phyloP scores from a whole-genome alignment of 2,888 invertebrate species.

The Eristalis tenax region DNA sequence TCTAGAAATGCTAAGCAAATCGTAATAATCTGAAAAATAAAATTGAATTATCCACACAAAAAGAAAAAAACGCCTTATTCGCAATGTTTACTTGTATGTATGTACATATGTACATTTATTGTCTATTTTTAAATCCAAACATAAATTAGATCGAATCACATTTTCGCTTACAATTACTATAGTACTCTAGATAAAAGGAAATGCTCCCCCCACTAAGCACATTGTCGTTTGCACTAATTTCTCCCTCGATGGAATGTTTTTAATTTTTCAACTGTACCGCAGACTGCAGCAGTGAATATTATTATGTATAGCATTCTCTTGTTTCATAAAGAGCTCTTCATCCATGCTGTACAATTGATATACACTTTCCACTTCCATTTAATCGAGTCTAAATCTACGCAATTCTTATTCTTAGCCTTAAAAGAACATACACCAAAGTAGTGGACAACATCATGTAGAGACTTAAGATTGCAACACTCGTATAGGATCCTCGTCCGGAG shows the following conservation, averaged over 20 bases:
- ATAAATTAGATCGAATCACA: background rate
- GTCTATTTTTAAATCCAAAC: background rate
- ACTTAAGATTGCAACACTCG: conserved; percentile 83
- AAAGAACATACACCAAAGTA: conserved; percentile 74
- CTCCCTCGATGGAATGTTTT: background rate
- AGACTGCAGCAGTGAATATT: background rate
- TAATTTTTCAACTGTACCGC: background rate
- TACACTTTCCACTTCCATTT: too few species aligned
- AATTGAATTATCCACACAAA: background rate
- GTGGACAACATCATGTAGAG: conserved; percentile 83
- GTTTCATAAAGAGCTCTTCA: too few species aligned
- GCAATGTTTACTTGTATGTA: background rate
- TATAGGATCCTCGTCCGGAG: conserved; percentile 80
- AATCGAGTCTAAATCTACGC: conserved; percentile 68
- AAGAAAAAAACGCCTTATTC: background rate
- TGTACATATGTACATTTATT: background rate
- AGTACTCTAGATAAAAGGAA: background rate
- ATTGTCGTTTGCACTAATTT: background rate
- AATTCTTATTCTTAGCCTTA: conserved; percentile 75
- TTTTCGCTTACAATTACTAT: background rate
- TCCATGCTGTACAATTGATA: too few species aligned
- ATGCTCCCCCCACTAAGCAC: background rate
- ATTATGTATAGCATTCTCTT: background rate
- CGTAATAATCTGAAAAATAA: too few species aligned
- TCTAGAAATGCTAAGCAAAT: background rate